Evolutionary conservation across 2,888 invertebrate genomes (phyloP), one percentile per base, ranked within the genome.

Genomic region (Lasioglossum vierecki): DNA sequence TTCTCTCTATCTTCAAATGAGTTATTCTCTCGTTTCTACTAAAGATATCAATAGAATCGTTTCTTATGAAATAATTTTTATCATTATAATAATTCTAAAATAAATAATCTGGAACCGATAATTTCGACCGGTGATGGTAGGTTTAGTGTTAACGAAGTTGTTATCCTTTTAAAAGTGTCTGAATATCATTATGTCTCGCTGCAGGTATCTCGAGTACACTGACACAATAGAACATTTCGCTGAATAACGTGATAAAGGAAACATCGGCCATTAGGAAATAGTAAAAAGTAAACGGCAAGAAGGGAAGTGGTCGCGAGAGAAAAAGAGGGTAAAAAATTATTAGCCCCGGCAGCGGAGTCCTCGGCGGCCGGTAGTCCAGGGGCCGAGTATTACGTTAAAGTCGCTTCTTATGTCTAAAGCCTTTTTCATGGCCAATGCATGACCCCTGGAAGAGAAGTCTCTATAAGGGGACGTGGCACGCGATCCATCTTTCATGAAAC

Each of bases 401-500:
- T 76, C 75, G 78, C 60, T 86, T 86, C 79, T 86, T 82, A 79
- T 79, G 86, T 85, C 82, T 76, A 82, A 86, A 82, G 80, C 77
- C 79, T 86, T 83, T 86, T 87, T 87, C 87, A 84, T 82, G 84
- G 84, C 68, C 81, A 75, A 86, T 74, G 84, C 76, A 75, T 68
- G 82, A 82, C 82, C 88, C 78, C 87, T 86, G 74, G 75, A 76
- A 74, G 79, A 76, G 80, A 81, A 83, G 88, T 90, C 89, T 89
- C 89, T 90, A 90, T 84, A 84, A 84, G 71, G 89, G 84, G 81
- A 79, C 63, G 76, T 79, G 83, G 81, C 82, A 85, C 85, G 87
- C 87, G 86, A 87, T 87, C 83, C 86, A 87, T 87, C 86, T 89
- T 89, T 92, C 91, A 92, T 91, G 91, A 92, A 91, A 90, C 88